phyloP scores from a whole-genome alignment of 2,797 vertebrate species.

The Sebastolobus altivelis region DNA sequence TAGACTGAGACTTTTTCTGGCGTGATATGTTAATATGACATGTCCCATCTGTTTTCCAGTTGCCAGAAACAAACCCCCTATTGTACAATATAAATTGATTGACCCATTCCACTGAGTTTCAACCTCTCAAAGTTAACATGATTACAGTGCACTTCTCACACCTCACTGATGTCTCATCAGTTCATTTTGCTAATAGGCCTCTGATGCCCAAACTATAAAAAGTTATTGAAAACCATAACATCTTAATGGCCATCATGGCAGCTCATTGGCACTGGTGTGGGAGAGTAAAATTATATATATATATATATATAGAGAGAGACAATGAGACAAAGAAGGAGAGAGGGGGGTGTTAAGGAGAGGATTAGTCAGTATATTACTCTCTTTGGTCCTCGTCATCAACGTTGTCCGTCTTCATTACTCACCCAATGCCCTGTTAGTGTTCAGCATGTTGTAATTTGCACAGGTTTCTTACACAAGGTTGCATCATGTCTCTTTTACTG shows the following conservation, averaged over 20 bases:
- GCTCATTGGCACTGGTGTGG: constrained; percentile 32
- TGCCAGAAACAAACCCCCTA: constrained; percentile 11
- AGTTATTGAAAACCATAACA: constrained; percentile 73
- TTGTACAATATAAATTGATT: constrained; percentile 35
- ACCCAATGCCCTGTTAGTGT: background rate
- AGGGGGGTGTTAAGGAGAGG: background rate
- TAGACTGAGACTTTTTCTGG: constrained; percentile 8
- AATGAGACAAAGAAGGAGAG: constrained; percentile 17
- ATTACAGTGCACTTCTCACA: constrained; percentile 62
- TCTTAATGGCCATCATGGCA: constrained; percentile 57
- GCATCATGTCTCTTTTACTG: constrained; percentile 9
- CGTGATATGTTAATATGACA: constrained; percentile 46
- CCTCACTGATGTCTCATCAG: constrained; percentile 66
- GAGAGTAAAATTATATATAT: constrained; percentile 51
- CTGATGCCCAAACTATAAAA: constrained; percentile 69
- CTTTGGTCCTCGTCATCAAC: constrained; percentile 19
- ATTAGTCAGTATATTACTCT: constrained; percentile 33
- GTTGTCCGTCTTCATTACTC: constrained; percentile 37
- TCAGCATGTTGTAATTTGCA: constrained; percentile 18
- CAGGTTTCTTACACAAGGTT: background rate
- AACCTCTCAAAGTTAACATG: constrained; percentile 59
- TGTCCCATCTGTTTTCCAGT: constrained; percentile 24
- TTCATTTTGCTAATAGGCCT: constrained; percentile 70
- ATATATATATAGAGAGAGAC: constrained; percentile 34
- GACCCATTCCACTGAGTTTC: constrained; percentile 36